Base-by-base conservation (phyloP, 2,113 vertebrate genomes). In the Protomyctophum bolini region DNA sequence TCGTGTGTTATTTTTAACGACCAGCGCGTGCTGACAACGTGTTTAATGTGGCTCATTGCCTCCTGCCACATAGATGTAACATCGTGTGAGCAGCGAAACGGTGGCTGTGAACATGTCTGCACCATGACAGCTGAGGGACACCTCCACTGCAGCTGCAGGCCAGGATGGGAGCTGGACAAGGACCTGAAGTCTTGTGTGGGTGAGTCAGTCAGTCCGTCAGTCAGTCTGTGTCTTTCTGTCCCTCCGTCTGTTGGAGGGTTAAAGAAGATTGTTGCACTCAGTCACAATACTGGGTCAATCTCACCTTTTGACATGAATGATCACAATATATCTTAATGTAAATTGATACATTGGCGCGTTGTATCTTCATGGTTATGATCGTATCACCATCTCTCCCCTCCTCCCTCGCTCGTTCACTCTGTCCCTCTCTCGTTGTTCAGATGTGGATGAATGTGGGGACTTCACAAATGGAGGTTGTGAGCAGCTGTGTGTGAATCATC, bases 391-490 rank as follows among this genome's bases (percentile, higher is more conserved):
- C 10, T 58, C 2, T 4, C n/a, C 12, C 7, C 45, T 52, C 45
- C 7, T 63, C 51, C 48, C 11, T 63, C 49, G 15, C 47, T 46
- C 9, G 10, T 21, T 41, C 33, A 14, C 7, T 52, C 47, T 81
- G 29, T 65, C 11, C 46, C 33, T 61, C 57, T 29, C 50, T 12
- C 48, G 12, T 6, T 66, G 4, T 69, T 6, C 67, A 95, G 94
- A 95, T 80, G 87, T 92, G 62, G 84, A 95, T 2, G 94, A 95
- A 75, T 95, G 94, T 10, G 76, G 49, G 10, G 91, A 92, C 76
- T 94, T 94, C 64, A 88, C 89, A 9, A 92, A 91, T 0, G 93
- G 92, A 1, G 94, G 94, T 7, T 95, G 93, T 63, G 89, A 94
- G 82, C 94, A 95, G 85, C 76, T 91, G 69, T 95, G 94, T 62